phyloP scores from a whole-genome alignment of 2,113 vertebrate species.

The Ariopsis seemanni region DNA sequence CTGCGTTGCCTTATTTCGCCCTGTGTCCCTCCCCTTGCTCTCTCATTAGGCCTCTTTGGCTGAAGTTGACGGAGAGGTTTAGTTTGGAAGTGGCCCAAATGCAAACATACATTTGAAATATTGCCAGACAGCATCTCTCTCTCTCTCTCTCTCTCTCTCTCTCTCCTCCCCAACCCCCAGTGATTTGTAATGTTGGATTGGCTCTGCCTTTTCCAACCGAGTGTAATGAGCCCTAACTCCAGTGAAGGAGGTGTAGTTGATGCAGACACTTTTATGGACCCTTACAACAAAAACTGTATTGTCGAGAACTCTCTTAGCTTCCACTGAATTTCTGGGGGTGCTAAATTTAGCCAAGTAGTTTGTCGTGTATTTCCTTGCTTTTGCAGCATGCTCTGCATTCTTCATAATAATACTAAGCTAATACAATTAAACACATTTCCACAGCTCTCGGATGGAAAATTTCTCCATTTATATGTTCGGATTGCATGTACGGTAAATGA shows the following conservation, averaged over 20 bases:
- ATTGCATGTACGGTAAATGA: neutral
- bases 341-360: constrained; percentile 6
- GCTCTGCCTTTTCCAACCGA: constrained; percentile 39
- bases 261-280: constrained; percentile 31
- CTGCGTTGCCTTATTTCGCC: constrained; percentile 50
- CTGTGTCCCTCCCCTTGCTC: constrained; percentile 50
- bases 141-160: constrained; percentile 48
- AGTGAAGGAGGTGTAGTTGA: constrained; percentile 29
- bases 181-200: constrained; percentile 58
- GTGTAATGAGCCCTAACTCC: constrained; percentile 28
- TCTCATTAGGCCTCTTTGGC: constrained; percentile 65
- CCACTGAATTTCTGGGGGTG: neutral
- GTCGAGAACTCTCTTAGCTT: constrained; percentile 6
- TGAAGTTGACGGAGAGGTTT: constrained; percentile 59
- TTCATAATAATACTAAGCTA: neutral
- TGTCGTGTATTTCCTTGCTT: neutral
- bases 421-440: neutral
- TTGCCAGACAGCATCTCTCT: constrained; percentile 60
- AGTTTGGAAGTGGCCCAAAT: constrained; percentile 71
- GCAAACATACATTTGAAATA: constrained; percentile 66
- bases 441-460: neutral
- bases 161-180: constrained; percentile 5
- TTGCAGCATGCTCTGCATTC: neutral
- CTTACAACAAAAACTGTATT: constrained; percentile 20
- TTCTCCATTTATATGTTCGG: neutral